Conservation (phyloP, 2,113 vertebrate genomes). For the Stegostoma tigrinum region DNA sequence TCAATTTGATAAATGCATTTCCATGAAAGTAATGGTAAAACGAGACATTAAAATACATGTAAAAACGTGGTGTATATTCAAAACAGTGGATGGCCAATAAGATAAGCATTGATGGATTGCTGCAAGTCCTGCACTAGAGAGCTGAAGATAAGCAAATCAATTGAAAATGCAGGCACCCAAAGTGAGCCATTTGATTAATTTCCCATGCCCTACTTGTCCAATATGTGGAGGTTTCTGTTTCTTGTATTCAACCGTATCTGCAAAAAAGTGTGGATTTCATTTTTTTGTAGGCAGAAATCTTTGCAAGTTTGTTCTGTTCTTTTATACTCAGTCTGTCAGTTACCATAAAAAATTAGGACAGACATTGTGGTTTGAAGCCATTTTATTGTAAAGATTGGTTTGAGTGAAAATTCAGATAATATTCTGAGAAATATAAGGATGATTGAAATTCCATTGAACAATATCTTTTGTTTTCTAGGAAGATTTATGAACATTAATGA, state of each 20-base stretch:
- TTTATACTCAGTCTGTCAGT: neutral
- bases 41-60: neutral
- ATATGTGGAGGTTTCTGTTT: neutral
- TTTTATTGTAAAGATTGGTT: neutral
- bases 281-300: neutral
- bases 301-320: neutral
- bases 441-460: neutral
- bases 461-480: neutral
- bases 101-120: slow-evolving; percentile 2
- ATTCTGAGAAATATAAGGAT: neutral
- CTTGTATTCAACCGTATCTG: neutral
- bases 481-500: neutral
- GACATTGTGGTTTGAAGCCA: neutral
- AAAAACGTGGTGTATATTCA: neutral
- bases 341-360: neutral
- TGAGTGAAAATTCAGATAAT: neutral
- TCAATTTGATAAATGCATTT: neutral
- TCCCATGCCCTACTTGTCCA: neutral
- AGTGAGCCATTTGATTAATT: neutral
- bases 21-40: neutral
- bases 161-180: neutral
- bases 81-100: slow-evolving; percentile 4
- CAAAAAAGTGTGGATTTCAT: neutral
- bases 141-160: neutral
- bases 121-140: neutral